Evolutionary conservation across 2,113 vertebrate species (phyloP).

Genomic region (Phyllopteryx taeniolatus): DNA sequence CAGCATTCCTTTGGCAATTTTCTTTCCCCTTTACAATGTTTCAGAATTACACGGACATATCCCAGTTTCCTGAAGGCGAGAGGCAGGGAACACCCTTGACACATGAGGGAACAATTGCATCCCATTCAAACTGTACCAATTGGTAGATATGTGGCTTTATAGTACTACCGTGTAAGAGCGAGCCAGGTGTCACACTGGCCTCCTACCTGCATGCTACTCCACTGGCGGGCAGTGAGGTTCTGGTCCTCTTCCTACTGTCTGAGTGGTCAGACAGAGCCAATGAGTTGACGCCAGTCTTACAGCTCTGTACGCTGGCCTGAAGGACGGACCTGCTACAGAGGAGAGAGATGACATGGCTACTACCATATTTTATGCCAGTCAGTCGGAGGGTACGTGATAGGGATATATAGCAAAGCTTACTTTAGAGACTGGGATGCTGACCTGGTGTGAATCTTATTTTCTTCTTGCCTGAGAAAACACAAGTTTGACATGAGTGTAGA

Average conservation of each 20-base stretch:
- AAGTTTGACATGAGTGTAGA: conserved; percentile 12
- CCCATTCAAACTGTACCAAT: background rate
- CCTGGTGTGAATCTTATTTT: conserved; percentile 76
- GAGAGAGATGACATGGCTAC: background rate
- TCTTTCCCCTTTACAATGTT: background rate
- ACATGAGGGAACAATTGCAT: background rate
- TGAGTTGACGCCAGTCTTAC: conserved; percentile 75
- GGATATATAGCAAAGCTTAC: conserved; percentile 25
- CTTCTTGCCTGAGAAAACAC: conserved; percentile 69
- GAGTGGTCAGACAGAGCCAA: conserved; percentile 78
- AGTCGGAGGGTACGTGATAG: background rate
- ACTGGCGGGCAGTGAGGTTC: conserved; percentile 63
- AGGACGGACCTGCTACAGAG: conserved; percentile 79
- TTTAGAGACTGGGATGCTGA: conserved; percentile 71
- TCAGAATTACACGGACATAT: background rate
- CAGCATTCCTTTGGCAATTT: too few species aligned
- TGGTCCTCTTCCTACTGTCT: conserved; percentile 86
- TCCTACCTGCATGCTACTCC: conserved; percentile 61
- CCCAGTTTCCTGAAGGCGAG: background rate
- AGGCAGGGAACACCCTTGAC: background rate
- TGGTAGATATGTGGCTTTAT: background rate
- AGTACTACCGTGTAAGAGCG: background rate
- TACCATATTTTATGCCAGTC: background rate
- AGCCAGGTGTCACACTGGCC: background rate
- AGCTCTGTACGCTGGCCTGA: conserved; percentile 85